Base-by-base conservation (phyloP, 1,140 invertebrate genomes). In the Heliconius congener region DNA sequence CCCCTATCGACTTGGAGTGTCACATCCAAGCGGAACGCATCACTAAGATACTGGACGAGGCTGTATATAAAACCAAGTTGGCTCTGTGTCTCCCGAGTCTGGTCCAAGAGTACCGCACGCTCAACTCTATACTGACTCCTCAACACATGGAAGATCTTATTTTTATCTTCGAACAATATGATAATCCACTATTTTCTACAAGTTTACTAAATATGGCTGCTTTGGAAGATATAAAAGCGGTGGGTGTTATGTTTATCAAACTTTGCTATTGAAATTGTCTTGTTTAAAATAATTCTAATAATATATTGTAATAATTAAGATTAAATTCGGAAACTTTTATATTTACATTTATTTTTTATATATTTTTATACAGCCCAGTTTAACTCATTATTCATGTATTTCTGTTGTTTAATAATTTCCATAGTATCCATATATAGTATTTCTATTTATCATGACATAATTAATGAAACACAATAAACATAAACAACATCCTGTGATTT, bases 1-100 rank as follows among this genome's bases (percentile, higher is more conserved):
- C 93, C 6, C 93, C 93, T 8, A 89, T 95, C 60, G 94, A 95
- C 79, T 74, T 95, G 79, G 94, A 95, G 86, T 94, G 93, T 39
- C 87, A 92, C 76, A 95, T 95, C 42, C 94, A 95, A 88, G 88
- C 90, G 5, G 94, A 95, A 77, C 85, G 94, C 13, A 93, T 95
- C 71, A 93, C 90, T 0, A 92, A 94, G 74, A 95, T 95, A 52
- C 74, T 95, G 8, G 90, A 92, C 77, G 94, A 94, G 75, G 86
- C 88, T 0, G 87, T 95, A 18, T 91, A 90, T 77, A 95, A 93
- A 79, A 92, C 91, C 8, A 94, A 92, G 78, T 77, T 95, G 18
- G 87, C 90, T 34, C 78, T 95, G 2, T 94, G 92, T 72, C 83
- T 94, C 0, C 91, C 91, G 0, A 81, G 86, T 13, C 83, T 94